Base-by-base conservation (phyloP, 2,113 vertebrate genomes). In the Thamnophis sirtalis region DNA sequence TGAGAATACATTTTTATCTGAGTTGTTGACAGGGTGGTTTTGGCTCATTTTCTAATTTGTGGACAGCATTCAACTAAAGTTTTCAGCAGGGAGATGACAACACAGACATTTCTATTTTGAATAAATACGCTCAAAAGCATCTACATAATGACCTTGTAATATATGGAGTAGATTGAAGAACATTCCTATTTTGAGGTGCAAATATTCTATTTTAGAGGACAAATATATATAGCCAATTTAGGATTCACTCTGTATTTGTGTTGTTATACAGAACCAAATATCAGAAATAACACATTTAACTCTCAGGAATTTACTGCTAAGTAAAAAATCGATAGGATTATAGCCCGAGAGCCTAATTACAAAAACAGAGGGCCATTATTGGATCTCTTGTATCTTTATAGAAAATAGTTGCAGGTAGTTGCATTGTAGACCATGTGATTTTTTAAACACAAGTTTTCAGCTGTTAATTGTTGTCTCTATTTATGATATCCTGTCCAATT, bases 21-120 rank as follows among this genome's bases (percentile, higher is more conserved):
- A 94, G 33, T 90, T 15, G 0, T 7, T 92, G 21, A 24, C 93
- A 28, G 58, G 24, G 1, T 88, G 26, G 33, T 84, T 96, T 96
- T 93, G 80, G 50, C 48, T 96, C 93, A 96, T 92, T 90, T 93
- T 94, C 86, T 96, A 50, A 93, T 92, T 90, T 92, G 68, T 91
- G 49, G 90, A 9, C 63, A 56, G 1, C 43, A 58, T 1, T 21
- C 21, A 94, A 63, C 15, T 87, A 1, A 68, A 9, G 9, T 88
- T 95, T 96, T 87, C 49, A 89, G 21, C 0, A 51, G 50, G 60
- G 21, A 93, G 10, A 15, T 90, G 28, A 87, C 84, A 90, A 92
- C 93, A 88, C 26, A 58, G 53, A 84, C 86, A 93, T n/a, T 93
- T 93, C 49, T 80, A 9, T 84, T 95, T 89, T 89, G 68, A 68